Percentiles rank a stretch among this genome's conserved stretches.
Evolutionary conservation across 2,888 invertebrate genomes (phyloP).

Genomic region (Yponomeuta cagnagella): DNA sequence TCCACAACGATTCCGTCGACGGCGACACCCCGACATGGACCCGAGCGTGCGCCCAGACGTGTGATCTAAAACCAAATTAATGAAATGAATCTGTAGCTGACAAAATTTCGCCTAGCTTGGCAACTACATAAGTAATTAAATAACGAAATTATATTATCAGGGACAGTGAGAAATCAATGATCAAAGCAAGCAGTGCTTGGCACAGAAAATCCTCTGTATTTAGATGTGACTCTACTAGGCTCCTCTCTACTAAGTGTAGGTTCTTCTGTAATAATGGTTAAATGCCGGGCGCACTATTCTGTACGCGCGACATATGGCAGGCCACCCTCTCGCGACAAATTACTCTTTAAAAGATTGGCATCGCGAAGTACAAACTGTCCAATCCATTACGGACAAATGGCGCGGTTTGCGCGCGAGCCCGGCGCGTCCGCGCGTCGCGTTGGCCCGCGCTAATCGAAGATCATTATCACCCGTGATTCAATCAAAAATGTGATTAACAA

Average conservation of each 20-base stretch:
- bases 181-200: no score
- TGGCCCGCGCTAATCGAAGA: conserved; percentile 53
- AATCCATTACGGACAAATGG: conserved; percentile 69
- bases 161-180: no score
- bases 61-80: no score
- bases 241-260: neutral
- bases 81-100: no score
- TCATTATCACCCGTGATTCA: conserved; percentile 59
- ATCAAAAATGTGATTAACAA: conserved; percentile 64
- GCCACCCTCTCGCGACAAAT: conserved; percentile 46
- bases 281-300: conserved; percentile 21
- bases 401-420: conserved; percentile 39
- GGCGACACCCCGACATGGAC: no score
- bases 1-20: no score
- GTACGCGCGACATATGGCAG: conserved; percentile 60
- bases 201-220: no score
- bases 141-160: no score
- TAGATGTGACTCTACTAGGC: no score
- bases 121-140: no score
- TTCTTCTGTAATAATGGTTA: neutral
- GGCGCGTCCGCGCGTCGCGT: conserved; percentile 12
- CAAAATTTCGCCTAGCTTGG: no score
- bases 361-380: conserved; percentile 50
- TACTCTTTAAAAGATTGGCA: conserved; percentile 67
- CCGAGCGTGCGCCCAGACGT: no score